phyloP scores from a whole-genome alignment of 2,113 vertebrate genomes.

The Apteryx owenii region DNA sequence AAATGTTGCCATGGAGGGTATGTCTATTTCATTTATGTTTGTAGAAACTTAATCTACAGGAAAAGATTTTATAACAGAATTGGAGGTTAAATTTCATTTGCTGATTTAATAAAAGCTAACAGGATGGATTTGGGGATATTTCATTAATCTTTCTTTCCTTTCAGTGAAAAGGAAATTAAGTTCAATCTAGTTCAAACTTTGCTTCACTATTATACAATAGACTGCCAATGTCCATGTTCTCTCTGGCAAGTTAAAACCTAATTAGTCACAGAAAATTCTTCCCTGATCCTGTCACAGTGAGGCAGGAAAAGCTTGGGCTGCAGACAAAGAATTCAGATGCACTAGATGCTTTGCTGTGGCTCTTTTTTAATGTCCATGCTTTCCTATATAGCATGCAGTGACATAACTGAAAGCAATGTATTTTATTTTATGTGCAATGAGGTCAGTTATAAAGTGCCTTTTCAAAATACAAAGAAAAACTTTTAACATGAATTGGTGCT shows the following conservation, averaged over 20 bases:
- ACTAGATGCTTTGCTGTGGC: constrained; percentile 22
- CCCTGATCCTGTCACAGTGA: constrained; percentile 82
- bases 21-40: constrained; percentile 76
- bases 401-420: not conserved
- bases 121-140: constrained; percentile 99
- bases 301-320: constrained; percentile 72
- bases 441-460: not conserved
- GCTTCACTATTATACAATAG: constrained; percentile 79
- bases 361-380: not conserved
- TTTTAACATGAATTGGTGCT: not conserved
- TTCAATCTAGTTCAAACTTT: constrained; percentile 87
- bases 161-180: constrained; percentile 95
- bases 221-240: constrained; percentile 85
- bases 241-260: constrained; percentile 88
- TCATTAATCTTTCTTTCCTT: constrained; percentile 97
- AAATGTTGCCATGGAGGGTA: constrained; percentile 68
- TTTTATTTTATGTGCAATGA: not conserved
- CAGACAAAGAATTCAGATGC: constrained; percentile 67
- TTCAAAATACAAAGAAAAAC: not conserved
- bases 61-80: constrained; percentile 82
- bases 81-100: constrained; percentile 90
- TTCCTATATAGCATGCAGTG: not conserved
- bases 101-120: constrained; percentile 98
- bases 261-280: constrained; percentile 92
- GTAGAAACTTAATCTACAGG: constrained; percentile 88